Percentiles rank a stretch among this genome's conserved stretches.
phyloP scores from a whole-genome alignment of 2,888 invertebrate species.

The Synergus itoensis region DNA sequence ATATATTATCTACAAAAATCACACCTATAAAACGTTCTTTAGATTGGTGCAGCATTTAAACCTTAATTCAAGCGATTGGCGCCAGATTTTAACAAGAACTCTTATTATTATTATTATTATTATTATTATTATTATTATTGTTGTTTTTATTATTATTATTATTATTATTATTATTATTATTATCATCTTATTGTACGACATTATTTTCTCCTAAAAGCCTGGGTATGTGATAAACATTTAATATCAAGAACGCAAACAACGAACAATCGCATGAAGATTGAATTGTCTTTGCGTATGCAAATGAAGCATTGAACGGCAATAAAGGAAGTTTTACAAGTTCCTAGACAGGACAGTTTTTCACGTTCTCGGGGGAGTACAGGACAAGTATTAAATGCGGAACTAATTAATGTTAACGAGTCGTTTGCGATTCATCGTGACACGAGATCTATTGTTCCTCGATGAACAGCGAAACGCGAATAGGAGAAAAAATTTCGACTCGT shows the following conservation, averaged over 20 bases:
- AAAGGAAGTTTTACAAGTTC: slow-evolving; percentile 39
- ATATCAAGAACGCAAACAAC: not conserved
- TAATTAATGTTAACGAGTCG: slow-evolving; percentile 40
- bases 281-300: slow-evolving; percentile 28
- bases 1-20: no score
- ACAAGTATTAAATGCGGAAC: slow-evolving; percentile 31
- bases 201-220: no score
- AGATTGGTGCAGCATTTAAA: no score
- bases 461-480: slow-evolving; percentile 12
- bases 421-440: slow-evolving; percentile 39
- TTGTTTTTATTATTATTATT: no score
- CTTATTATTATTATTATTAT: no score
- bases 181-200: no score
- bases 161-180: no score
- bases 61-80: no score
- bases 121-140: no score
- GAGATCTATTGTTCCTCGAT: slow-evolving; percentile 29
- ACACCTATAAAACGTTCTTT: no score
- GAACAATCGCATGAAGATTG: not conserved
- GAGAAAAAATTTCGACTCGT: slow-evolving; percentile 3
- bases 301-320: slow-evolving; percentile 25
- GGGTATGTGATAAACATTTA: not conserved
- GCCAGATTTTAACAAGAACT: no score
- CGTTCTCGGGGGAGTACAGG: not conserved
- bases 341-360: slow-evolving; percentile 24